Percentiles rank a stretch among this genome's conserved stretches.
These are phyloP conservation scores for Ceuthmochares aereus DNA, from an alignment of 2,113 vertebrate genomes.

Conservation along the genomic window DNA sequence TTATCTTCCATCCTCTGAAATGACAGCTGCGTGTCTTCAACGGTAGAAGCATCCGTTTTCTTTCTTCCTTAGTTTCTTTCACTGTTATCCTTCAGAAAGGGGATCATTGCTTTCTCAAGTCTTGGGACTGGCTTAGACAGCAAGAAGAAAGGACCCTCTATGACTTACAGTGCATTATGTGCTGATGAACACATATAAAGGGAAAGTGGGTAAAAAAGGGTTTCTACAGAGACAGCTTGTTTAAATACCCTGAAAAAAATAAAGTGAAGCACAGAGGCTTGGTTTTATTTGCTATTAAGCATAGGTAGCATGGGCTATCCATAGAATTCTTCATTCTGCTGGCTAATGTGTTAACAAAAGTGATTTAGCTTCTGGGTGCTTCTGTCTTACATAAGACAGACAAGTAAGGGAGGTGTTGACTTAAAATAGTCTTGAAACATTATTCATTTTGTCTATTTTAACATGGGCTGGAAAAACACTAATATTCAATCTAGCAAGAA, in stretches of 20 bases:
- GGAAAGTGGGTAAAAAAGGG: background rate
- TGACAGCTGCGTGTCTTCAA: background rate
- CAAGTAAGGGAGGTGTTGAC: constrained; percentile 46
- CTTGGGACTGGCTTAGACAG: background rate
- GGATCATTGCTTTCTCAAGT: background rate
- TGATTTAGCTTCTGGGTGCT: constrained; percentile 31
- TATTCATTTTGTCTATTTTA: constrained; percentile 66
- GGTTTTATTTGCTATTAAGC: background rate
- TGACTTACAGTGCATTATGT: background rate
- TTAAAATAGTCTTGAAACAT: constrained; percentile 45
- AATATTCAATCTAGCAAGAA: constrained; percentile 1
- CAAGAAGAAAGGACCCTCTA: background rate
- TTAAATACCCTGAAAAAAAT: background rate
- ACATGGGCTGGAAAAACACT: constrained; percentile 53
- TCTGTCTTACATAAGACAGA: constrained; percentile 51
- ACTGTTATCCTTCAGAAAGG: background rate
- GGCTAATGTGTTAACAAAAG: background rate
- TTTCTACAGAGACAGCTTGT: background rate
- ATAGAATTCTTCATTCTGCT: background rate
- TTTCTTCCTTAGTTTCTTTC: background rate
- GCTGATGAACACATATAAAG: background rate
- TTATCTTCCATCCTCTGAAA: background rate
- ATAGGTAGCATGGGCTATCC: background rate
- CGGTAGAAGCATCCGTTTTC: background rate
- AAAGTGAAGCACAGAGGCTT: background rate